Base-by-base conservation (phyloP, 2,113 vertebrate species). In the Rhizomys pruinosus region DNA sequence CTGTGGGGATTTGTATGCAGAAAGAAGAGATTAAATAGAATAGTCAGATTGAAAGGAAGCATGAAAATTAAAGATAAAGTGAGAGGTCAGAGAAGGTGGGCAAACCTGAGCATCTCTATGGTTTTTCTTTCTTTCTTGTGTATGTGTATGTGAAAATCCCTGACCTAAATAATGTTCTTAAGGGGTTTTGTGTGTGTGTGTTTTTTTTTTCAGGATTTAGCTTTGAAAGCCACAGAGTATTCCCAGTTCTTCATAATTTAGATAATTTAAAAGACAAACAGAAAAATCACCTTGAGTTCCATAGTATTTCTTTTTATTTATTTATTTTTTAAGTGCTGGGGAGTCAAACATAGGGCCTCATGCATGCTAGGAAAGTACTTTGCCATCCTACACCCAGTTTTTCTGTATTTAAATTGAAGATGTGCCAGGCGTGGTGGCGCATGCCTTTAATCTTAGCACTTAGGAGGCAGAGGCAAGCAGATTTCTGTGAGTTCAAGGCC, bases 31-130 rank as follows among this genome's bases (percentile, higher is more conserved):
- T 47, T 66, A 85, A n/a, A 59, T 59, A 66, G 74, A 88, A 32
- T 16, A 37, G 55, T 71, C 20, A 64, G 73, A 74, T 89, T 32
- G 71, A 71, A 92, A 55, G 47, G 47, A 68, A 66, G 37, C 57
- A 5, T 77, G 90, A n/a, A 85, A 92, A 85, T 69, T 84, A 25
- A 90, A 73, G 84, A 77, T 80, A 84, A 89, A 89, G 66, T 42
- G 44, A 76, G 52, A 64, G 44, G 20, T n/a, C 59, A 44, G 42
- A n/a, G 44, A 78, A 69, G 68, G 69, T 20, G n/a, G n/a, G 15
- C 23, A 9, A 8, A 23, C 5, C 66, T 89, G 71, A 32, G 61
- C 39, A 69, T 84, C 61, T 37, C 25, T 16, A 22, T 20, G 19
- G 47, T 11, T 10, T 42, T 29, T 42, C 47, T 57, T 42, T 52